Conservation (phyloP, 2,888 invertebrate genomes). For the Lamellibrachia columna region DNA sequence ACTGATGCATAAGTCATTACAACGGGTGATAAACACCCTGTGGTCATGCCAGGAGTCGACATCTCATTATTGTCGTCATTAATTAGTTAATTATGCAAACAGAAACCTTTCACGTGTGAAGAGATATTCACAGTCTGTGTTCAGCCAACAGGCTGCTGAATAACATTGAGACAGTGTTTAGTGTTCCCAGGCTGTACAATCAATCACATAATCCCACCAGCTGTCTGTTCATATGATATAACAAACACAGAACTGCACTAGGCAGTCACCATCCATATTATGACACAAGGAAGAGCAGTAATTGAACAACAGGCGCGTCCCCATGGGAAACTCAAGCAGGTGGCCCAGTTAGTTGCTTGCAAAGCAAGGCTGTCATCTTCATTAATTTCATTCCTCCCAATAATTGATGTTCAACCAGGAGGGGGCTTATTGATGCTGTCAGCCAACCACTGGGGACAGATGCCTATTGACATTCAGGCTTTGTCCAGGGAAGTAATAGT, state of each 20-base stretch:
- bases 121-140: not conserved
- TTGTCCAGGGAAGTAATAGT: not conserved
- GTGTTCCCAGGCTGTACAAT: not conserved
- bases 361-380: not conserved
- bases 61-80: not conserved
- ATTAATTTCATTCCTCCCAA: not conserved
- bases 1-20: constrained; percentile 16
- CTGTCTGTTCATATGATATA: not conserved
- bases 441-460: not conserved
- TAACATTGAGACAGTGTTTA: not conserved
- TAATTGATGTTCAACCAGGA: not conserved
- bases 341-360: not conserved
- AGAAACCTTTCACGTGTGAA: not conserved
- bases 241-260: not conserved
- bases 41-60: not conserved
- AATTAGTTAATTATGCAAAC: not conserved
- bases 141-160: not conserved
- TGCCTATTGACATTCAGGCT: not conserved
- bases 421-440: not conserved
- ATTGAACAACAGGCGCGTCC: not conserved
- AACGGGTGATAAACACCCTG: not conserved
- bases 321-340: not conserved
- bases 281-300: not conserved
- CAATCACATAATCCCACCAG: not conserved
- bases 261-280: not conserved